Conservation (phyloP, 1,140 invertebrate species). For the Himalopsyche phryganea region DNA sequence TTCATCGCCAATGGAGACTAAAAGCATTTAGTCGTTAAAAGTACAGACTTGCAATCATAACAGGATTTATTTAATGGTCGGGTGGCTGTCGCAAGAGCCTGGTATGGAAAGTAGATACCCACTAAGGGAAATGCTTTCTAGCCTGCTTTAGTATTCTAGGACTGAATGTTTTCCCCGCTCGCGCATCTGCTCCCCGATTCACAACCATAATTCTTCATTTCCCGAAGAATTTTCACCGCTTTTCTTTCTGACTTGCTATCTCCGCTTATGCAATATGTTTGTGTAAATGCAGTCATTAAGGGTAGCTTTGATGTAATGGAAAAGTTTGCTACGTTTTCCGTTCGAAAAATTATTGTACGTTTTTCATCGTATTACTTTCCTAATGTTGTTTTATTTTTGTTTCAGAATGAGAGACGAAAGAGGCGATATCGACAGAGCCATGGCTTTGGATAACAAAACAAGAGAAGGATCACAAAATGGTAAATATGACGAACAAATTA, state of each 20-base stretch:
- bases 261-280: not conserved
- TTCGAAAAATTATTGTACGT: not conserved
- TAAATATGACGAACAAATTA: too few relatives aligned
- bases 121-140: constrained; percentile 13
- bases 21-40: constrained; percentile 36
- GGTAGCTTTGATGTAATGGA: not conserved
- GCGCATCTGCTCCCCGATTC: constrained; percentile 31
- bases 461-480: constrained; percentile 83
- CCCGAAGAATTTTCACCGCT: constrained; percentile 16
- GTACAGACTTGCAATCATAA: constrained; percentile 35
- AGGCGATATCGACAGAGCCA: constrained; percentile 71
- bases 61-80: constrained; percentile 33
- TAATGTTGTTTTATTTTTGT: constrained; percentile 41
- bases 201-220: constrained; percentile 30
- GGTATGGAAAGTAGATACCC: not conserved
- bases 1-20: constrained; percentile 11
- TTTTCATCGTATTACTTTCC: constrained; percentile 17
- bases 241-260: not conserved
- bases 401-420: constrained; percentile 80
- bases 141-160: constrained; percentile 10
- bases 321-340: not conserved
- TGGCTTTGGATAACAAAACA: constrained; percentile 74
- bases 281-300: not conserved
- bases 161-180: constrained; percentile 1
- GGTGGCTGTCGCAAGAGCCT: not conserved